Evolutionary conservation across 1,140 invertebrate species (phyloP).

Genomic region (Aphelinus atriplicis): DNA sequence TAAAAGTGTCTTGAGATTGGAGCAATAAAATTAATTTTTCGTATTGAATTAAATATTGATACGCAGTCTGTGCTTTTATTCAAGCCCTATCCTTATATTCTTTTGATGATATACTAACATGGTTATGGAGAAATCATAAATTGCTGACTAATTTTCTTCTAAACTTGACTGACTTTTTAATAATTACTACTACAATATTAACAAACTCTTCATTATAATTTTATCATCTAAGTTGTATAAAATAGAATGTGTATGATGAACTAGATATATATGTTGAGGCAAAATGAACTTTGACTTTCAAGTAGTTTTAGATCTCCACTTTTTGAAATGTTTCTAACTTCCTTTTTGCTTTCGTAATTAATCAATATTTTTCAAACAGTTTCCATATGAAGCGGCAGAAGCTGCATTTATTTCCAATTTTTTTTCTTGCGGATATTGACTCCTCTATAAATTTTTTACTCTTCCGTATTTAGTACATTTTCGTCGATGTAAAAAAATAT

Average conservation of each 20-base stretch:
- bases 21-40: slow-evolving; percentile 35
- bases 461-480: not conserved
- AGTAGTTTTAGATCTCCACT: too few relatives aligned
- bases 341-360: not conserved
- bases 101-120: slow-evolving; percentile 5
- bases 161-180: slow-evolving; percentile 12
- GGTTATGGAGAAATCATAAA: not conserved
- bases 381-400: too few relatives aligned
- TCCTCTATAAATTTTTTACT: not conserved
- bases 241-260: too few relatives aligned
- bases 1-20: slow-evolving; percentile 21
- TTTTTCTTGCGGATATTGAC: not conserved
- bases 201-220: too few relatives aligned
- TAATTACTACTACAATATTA: not conserved
- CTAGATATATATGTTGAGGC: too few relatives aligned
- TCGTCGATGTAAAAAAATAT: not conserved
- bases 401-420: not conserved
- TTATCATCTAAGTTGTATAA: too few relatives aligned
- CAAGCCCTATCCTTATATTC: not conserved
- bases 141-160: not conserved
- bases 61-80: slow-evolving; percentile 12
- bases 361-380: too few relatives aligned
- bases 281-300: too few relatives aligned
- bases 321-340: not conserved
- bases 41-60: not conserved